Percentiles rank a stretch among this genome's conserved stretches.
Evolutionary conservation across 2,888 invertebrate species (phyloP).

Genomic region (Caenorhabditis becei): DNA sequence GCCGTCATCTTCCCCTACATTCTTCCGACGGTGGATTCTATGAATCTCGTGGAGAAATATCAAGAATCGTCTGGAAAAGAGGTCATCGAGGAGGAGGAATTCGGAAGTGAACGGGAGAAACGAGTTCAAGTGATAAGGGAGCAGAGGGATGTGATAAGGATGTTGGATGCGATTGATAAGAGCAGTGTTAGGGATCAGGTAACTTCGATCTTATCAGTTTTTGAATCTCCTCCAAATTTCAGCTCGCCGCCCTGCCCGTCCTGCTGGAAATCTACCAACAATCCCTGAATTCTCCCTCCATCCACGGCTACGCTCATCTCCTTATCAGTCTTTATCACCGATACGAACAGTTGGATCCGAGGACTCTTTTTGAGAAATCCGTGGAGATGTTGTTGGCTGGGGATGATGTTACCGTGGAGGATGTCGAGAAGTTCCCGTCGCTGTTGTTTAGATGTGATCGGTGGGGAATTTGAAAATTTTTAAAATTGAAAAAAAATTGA

Average conservation of each 20-base stretch:
- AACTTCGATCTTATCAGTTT: neutral
- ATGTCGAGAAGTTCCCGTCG: conserved; percentile 63
- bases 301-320: conserved; percentile 13
- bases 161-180: conserved; percentile 26
- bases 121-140: neutral
- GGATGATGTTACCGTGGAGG: conserved; percentile 25
- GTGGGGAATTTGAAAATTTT: no score
- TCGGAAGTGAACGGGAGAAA: conserved; percentile 2
- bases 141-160: neutral
- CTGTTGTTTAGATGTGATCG: conserved; percentile 64
- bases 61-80: conserved; percentile 22
- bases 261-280: conserved; percentile 33
- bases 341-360: conserved; percentile 38
- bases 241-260: conserved; percentile 33
- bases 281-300: conserved; percentile 13
- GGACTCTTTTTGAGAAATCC: conserved; percentile 21
- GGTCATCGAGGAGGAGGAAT: conserved; percentile 1
- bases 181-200: conserved; percentile 27
- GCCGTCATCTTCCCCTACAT: conserved; percentile 65
- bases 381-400: conserved; percentile 38
- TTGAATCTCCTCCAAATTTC: neutral
- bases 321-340: conserved; percentile 19
- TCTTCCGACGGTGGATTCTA: conserved; percentile 64
- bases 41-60: conserved; percentile 40
- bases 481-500: no score